Percentiles rank a stretch among this genome's conserved stretches.
Evolutionary conservation across 2,888 invertebrate genomes (phyloP).

Genomic region (Furcula furcula): DNA sequence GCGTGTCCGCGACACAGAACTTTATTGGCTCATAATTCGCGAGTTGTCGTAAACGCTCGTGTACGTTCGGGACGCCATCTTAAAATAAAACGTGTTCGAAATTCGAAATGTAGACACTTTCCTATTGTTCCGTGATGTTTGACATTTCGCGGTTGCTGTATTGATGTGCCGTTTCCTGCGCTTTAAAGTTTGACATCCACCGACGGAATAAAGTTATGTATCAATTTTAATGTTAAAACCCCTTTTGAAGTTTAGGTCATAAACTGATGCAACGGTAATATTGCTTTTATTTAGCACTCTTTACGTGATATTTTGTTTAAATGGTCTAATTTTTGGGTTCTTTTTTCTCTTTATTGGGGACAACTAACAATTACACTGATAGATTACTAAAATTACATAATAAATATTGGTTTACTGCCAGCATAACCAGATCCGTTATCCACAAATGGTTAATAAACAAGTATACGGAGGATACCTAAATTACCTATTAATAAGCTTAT

Average conservation of each 20-base stretch:
- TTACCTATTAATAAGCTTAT: too few relatives aligned
- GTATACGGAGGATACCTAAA: too few relatives aligned
- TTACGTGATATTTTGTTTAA: too few relatives aligned
- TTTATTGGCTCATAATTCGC: conserved; percentile 66
- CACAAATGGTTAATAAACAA: too few relatives aligned
- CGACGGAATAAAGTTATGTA: conserved; percentile 16
- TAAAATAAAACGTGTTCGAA: conserved; percentile 58
- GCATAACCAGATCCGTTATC: too few relatives aligned
- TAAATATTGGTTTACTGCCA: too few relatives aligned
- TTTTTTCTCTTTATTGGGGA: too few relatives aligned
- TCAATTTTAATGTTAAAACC: conserved; percentile 19
- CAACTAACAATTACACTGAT: too few relatives aligned
- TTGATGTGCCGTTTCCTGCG: conserved; percentile 37
- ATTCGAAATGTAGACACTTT: conserved; percentile 38
- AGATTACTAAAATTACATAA: too few relatives aligned
- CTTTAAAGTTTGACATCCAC: conserved; percentile 24
- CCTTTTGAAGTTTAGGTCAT: conserved; percentile 8
- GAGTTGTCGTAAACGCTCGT: conserved; percentile 56
- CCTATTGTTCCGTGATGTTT: conserved; percentile 43
- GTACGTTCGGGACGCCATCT: conserved; percentile 53
- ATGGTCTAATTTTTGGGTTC: too few relatives aligned
- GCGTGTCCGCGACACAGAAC: conserved; percentile 51
- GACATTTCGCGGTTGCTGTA: conserved; percentile 32
- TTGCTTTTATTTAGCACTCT: too few relatives aligned
- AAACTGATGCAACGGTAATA: too few relatives aligned